Evolutionary conservation across 2,113 vertebrate species (phyloP), one percentile per base, ranked within the genome.

Genomic region (Clarias macrocephalus): DNA sequence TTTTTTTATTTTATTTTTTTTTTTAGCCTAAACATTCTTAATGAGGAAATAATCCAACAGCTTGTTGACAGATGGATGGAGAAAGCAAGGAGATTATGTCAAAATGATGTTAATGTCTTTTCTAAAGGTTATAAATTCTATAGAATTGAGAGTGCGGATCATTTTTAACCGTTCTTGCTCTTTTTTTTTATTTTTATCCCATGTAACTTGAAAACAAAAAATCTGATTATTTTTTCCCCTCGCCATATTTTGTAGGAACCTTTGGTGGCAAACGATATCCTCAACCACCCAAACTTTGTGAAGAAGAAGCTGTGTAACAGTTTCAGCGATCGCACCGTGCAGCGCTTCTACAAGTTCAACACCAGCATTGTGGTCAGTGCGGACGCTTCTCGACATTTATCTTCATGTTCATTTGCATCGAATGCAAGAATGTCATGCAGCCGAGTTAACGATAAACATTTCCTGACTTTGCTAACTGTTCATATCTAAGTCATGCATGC

Each of bases 231-330:
- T 85, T 84, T 56, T n/a, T 13, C 28, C 2, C 6, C 5, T 48
- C 6, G n/a, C 72, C 25, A 48, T 0, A 57, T 52, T 0, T 84
- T 85, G 63, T 90, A 99, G 98, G 98, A 99, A 93, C 98, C 98
- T 0, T 92, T 99, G 89, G 98, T 99, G 15, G 98, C 98, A 8
- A 99, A 99, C 0, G 98, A 99, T 89, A 99, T 99, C 91, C 94
- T 99, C 79, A 99, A 99, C 92, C 98, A 99, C 87, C 98, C 98
- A 12, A 99, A 99, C 91, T 99, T 99, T 0, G 98, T 99, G 62
- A 99, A 98, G 95, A 99, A 99, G 66, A 99, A 99, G 90, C 94
- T 99, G 57, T 99, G 98, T 81, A 99, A 99, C 95, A 99, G 98
- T 94, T 99, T 99, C 95, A 99, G 97, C 3, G 98, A 99, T 95